Base-by-base conservation (phyloP, 2,113 vertebrate genomes). In the Crotalus helleri region DNA sequence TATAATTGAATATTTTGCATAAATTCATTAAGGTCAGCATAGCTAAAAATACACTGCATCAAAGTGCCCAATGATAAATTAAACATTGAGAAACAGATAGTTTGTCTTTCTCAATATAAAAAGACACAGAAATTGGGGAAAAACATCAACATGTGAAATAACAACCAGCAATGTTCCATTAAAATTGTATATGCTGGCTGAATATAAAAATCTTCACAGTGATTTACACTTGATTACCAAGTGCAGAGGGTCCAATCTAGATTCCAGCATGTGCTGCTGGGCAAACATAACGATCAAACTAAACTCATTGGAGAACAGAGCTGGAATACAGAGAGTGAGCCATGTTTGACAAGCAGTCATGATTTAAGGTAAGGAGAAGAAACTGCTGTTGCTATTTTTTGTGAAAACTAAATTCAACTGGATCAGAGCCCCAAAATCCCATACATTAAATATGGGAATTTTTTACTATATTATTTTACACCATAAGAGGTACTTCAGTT, bases 401-500 rank as follows among this genome's bases (percentile, higher is more conserved):
- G 11, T 59, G 74, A 64, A 39, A 85, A 53, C 74, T 61, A 87
- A 90, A 11, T 61, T 90, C 53, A 93, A 29, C 55, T 54, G 81
- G 89, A 44, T 90, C 2, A 23, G 61, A 33, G n/a, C 11, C n/a
- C 24, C 69, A 94, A 94, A 92, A 95, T 89, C 93, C 86, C 92
- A 93, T 91, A 87, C 95, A 95, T 91, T 85, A 85, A 94, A 95
- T 19, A 4, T 55, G 85, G 74, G 85, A 95, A 94, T 26, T 53
- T 97, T 97, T 94, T 85, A 92, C 19, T 61, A 91, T 93, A 93
- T 90, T 94, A 53, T 3, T 93, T 95, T 94, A 94, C 91, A 95
- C 33, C 96, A 91, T 95, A 87, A 96, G 98, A 98, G 97, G 98
- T 98, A 98, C 98, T 96, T 97, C 92, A 97, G 96, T 98, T 98